Percentiles rank a stretch among this genome's conserved stretches.
Evolutionary conservation across 1,140 invertebrate genomes (phyloP).

Genomic region (Papilio machaon): DNA sequence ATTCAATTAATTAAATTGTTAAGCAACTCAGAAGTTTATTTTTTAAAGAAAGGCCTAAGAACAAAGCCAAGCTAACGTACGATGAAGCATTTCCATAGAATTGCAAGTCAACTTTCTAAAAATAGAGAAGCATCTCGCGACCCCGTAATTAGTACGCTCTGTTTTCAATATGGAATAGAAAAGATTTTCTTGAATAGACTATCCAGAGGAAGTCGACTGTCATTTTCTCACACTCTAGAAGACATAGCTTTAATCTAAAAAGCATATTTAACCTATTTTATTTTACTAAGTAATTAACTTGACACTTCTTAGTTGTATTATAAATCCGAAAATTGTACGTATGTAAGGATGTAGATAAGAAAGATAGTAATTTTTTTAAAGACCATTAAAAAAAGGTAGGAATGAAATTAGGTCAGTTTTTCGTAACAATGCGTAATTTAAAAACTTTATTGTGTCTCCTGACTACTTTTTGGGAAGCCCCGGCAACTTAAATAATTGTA

Average conservation of each 20-base stretch:
- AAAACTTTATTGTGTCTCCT: too few relatives aligned
- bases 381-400: too few relatives aligned
- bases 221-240: not conserved
- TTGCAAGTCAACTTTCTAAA: conserved; percentile 3
- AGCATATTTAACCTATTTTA: conserved; percentile 5
- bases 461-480: too few relatives aligned
- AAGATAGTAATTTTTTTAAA: too few relatives aligned
- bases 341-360: not conserved
- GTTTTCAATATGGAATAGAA: conserved; percentile 9
- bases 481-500: too few relatives aligned
- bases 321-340: not conserved
- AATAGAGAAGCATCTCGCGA: not conserved
- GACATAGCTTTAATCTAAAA: not conserved
- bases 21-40: not conserved
- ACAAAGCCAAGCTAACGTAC: conserved; percentile 21
- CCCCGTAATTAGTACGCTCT: conserved; percentile 20
- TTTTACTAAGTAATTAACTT: not conserved
- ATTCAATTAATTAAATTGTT: conserved; percentile 7
- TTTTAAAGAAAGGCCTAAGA: not conserved
- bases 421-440: too few relatives aligned
- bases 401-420: too few relatives aligned
- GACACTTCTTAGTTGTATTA: not conserved
- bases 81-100: conserved; percentile 15
- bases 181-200: not conserved
- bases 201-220: not conserved